A percentile compares a stretch with the other conserved stretches of the same genome.
Evolutionary conservation across 2,797 vertebrate genomes (phyloP).

Genomic region (Epinephelus awoara): DNA sequence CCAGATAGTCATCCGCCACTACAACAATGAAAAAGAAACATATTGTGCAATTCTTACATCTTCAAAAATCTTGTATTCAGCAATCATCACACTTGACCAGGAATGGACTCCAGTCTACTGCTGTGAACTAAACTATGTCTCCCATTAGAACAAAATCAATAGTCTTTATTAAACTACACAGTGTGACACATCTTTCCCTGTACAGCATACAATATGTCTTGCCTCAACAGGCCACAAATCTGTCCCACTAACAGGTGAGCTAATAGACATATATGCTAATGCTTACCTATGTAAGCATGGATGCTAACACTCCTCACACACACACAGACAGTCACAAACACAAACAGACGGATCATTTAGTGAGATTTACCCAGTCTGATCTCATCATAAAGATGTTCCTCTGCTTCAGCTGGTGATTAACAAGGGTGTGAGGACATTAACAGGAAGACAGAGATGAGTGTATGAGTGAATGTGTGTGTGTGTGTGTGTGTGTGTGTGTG

Average conservation of each 20-base stretch:
- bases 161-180: conserved; percentile 22
- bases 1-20: conserved; percentile 47
- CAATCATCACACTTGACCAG: conserved; percentile 8
- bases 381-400: conserved; percentile 72
- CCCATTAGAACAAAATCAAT: conserved; percentile 32
- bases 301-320: conserved; percentile 14
- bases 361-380: conserved; percentile 72
- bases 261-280: conserved; percentile 30
- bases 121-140: conserved; percentile 17
- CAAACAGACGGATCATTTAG: conserved; percentile 40
- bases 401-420: conserved; percentile 60
- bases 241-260: conserved; percentile 20
- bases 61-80: background rate
- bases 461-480: conserved; percentile 5
- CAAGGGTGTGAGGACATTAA: conserved; percentile 43
- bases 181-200: conserved; percentile 9
- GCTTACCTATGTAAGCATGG: background rate
- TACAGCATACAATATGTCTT: background rate
- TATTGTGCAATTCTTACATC: background rate
- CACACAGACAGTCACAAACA: conserved; percentile 14
- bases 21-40: conserved; percentile 23
- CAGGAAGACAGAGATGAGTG: conserved; percentile 50
- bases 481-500: background rate
- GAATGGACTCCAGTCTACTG: conserved; percentile 6
- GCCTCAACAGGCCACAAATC: conserved; percentile 17